phyloP scores from a whole-genome alignment of 2,888 invertebrate species.

The Chloromyia formosa region DNA sequence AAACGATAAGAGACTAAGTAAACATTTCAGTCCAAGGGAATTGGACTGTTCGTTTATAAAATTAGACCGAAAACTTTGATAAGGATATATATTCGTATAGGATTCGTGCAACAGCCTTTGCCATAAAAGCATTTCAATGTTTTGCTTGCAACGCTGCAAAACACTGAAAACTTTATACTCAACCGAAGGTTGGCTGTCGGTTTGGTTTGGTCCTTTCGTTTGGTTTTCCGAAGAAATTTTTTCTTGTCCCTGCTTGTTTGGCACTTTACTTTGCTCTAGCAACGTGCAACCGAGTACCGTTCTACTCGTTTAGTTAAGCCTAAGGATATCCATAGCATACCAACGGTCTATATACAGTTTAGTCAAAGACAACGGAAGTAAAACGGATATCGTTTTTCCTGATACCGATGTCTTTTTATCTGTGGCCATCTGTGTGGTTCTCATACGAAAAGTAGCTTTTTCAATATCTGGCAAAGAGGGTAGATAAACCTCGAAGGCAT shows the following conservation, averaged over 20 bases:
- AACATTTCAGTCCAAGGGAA: background rate
- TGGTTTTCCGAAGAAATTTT: background rate
- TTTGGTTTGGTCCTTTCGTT: no score
- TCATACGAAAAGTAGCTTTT: constrained; percentile 38
- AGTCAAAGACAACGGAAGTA: constrained; percentile 2
- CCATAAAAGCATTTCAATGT: constrained; percentile 41
- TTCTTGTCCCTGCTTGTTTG: background rate
- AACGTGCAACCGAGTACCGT: background rate
- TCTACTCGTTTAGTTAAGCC: constrained; percentile 31
- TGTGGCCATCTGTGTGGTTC: constrained; percentile 31
- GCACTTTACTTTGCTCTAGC: background rate
- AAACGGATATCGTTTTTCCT: constrained; percentile 29
- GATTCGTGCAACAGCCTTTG: constrained; percentile 14
- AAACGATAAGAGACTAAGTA: constrained; percentile 19
- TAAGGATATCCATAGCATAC: constrained; percentile 34
- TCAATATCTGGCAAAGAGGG: constrained; percentile 17
- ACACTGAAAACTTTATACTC: constrained; percentile 27
- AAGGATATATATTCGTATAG: constrained; percentile 5
- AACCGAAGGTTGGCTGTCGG: background rate
- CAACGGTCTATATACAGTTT: background rate
- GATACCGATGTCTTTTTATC: constrained; percentile 33
- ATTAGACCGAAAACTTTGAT: constrained; percentile 20
- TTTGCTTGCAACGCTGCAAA: constrained; percentile 26
- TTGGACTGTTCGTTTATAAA: constrained; percentile 12
- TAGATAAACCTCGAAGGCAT: constrained; percentile 33